Evolutionary conservation across 2,888 invertebrate species (phyloP), one percentile per base, ranked within the genome.

Genomic region (Elegia similella): DNA sequence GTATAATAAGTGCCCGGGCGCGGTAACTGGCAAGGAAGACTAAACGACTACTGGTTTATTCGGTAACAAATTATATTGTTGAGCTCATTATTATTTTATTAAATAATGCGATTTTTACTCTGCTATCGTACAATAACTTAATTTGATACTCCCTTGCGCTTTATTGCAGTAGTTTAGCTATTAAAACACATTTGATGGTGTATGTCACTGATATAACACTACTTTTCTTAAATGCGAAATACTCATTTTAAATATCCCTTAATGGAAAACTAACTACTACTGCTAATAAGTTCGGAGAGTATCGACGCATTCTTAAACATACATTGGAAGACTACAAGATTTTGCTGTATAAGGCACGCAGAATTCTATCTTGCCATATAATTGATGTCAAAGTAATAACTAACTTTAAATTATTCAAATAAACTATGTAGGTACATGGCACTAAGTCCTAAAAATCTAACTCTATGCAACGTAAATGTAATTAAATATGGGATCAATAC

Each of bases 281-380:
- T n/a, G 29, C 29, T 46, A 2, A 6, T 2, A 47, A 29, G n/a
- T 13, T 16, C 12, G 32, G 46, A 34, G 15, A 55, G 44, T 44
- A 55, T 44, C 32, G 32, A 55, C 7, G 23, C 16, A 57, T 57
- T 23, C 53, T 55, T 62, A 61, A 57, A 62, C 52, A 17, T 56
- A 58, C 67, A n/a, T 70, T 79, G 90, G 90, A 91, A 91, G 90
- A 90, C 89, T 74, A 78, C 70, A 81, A 65, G 88, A 90, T 86
- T 88, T 88, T 89, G 90, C 75, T 89, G 90, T 82, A 72, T 83
- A 89, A 91, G 89, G 90, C 89, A 90, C 90, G 68, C 67, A 69
- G 70, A 82, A 81, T 82, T 80, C 59, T 56, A 67, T 62, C 68
- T 61, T 44, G 67, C 59, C 57, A 62, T 55, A 7, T 38, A 42